These are phyloP conservation scores for Sceloporus undulatus DNA, from an alignment of 2,113 vertebrate species.

Conservation along the genomic window DNA sequence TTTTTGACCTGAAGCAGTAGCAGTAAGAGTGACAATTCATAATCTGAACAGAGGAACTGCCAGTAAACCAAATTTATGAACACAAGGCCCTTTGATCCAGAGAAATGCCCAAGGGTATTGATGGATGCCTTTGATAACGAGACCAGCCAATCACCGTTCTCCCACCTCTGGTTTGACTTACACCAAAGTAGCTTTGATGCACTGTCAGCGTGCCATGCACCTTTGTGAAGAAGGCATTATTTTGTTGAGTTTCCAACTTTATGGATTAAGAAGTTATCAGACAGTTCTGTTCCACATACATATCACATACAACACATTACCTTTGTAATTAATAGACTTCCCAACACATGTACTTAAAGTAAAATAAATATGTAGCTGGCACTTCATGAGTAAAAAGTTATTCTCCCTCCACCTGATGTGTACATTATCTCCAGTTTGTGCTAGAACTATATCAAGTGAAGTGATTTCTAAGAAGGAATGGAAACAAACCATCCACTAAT, in stretches of 20 bases:
- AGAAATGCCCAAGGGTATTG: slow-evolving; percentile 36
- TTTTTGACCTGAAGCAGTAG: slow-evolving; percentile 41
- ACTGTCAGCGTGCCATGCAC: slow-evolving; percentile 38
- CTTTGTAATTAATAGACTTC: not conserved
- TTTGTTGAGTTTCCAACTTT: slow-evolving; percentile 31
- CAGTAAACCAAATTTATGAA: slow-evolving; percentile 49
- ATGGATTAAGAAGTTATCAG: slow-evolving; percentile 7
- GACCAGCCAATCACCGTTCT: slow-evolving; percentile 36
- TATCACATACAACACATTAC: not conserved
- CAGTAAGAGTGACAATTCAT: slow-evolving; percentile 42
- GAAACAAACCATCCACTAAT: not conserved
- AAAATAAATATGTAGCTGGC: not conserved
- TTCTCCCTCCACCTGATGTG: no score
- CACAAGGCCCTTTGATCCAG: slow-evolving; percentile 41
- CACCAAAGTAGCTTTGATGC: slow-evolving; percentile 40
- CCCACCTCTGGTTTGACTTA: slow-evolving; percentile 33
- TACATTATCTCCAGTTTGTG: not conserved
- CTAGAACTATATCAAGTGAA: not conserved
- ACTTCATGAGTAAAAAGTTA: not conserved
- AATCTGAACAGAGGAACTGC: slow-evolving; percentile 34
- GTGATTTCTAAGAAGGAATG: not conserved
- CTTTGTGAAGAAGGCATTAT: slow-evolving; percentile 39
- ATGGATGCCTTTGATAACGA: slow-evolving; percentile 44
- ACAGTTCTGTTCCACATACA: slow-evolving; percentile 8
- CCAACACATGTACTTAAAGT: not conserved